Evolutionary conservation across 1,140 invertebrate genomes (phyloP), one percentile per base, ranked within the genome.

Genomic region (Caenorhabditis inopinata): DNA sequence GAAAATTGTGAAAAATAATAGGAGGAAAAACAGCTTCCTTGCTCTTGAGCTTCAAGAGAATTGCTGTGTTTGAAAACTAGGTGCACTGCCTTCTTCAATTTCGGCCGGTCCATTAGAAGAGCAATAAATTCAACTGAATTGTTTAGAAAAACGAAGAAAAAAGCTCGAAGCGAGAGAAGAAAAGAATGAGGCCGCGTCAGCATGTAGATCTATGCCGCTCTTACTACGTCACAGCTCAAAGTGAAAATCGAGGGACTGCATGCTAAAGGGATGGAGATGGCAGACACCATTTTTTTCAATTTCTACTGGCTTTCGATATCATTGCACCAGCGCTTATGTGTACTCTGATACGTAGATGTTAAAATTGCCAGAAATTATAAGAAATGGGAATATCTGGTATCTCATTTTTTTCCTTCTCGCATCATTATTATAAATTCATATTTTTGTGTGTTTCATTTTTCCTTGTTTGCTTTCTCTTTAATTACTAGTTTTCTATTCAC

Each of bases 191-290:
- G 58, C 38, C 58, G 58, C 58, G 58, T 68, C 58, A 68, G 58
- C 58, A 68, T 68, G 58, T 68, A 68, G 58, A 68, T 32, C 58
- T 32, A 68, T 29, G 38, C 58, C 58, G 58, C 58, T 68, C 58
- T 68, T 32, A 21, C 58, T 68, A 68, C 58, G 58, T 68, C 58
- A 68, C 32, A 68, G 58, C 58, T 68, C 58, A 68, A 68, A 38
- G 58, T 68, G 58, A 68, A 32, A 42, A 42, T 42, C 32, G 58
- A 21, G 58, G 58, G 58, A 32, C 32, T 68, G 58, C 35, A 68
- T 68, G 58, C 38, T 68, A 32, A 38, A 68, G n/a, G 9, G 0
- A 12, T 0, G 21, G 58, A 68, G 58, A 68, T 21, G 23, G 18
- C 7, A 68, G 58, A 68, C 58, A 38, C 11, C n/a, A 18, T 38